These are phyloP conservation scores for Leucopsar rothschildi DNA, from an alignment of 2,113 vertebrate species.

Conservation along the genomic window DNA sequence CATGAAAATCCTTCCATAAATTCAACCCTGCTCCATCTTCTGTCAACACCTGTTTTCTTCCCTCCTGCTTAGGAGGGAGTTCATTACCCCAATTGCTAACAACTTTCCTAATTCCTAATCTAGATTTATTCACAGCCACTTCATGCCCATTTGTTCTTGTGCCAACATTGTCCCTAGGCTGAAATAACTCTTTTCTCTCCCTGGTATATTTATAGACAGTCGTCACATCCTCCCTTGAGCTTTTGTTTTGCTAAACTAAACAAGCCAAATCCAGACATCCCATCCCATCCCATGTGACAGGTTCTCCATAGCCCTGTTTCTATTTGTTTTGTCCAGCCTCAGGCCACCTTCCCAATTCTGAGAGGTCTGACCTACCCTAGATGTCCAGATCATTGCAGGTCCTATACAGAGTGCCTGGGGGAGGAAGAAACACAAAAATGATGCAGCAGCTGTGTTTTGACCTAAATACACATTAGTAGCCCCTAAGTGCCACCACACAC, in stretches of 20 bases:
- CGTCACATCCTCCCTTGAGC: conserved; percentile 16
- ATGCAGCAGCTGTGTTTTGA: neutral
- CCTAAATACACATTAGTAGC: neutral
- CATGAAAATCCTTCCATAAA: neutral
- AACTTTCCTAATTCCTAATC: neutral
- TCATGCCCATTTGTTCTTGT: conserved; percentile 2
- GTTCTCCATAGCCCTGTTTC: neutral
- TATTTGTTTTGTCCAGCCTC: neutral
- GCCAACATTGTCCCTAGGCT: conserved; percentile 35
- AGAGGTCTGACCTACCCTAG: neutral
- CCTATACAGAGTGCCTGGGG: neutral
- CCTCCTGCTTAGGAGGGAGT: neutral
- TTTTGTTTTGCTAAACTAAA: conserved; percentile 34
- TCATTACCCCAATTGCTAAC: neutral
- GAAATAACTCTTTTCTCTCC: conserved; percentile 31
- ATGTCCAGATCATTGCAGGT: neutral
- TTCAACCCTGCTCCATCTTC: neutral
- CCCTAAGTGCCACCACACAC: neutral
- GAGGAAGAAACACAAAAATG: neutral
- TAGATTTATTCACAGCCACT: neutral
- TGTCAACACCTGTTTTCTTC: neutral
- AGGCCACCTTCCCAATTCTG: neutral
- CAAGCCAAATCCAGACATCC: neutral
- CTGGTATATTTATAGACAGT: conserved; percentile 24
- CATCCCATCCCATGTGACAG: neutral